These are phyloP conservation scores for Pristiophorus japonicus DNA, from an alignment of 2,113 vertebrate species.

Conservation along the genomic window DNA sequence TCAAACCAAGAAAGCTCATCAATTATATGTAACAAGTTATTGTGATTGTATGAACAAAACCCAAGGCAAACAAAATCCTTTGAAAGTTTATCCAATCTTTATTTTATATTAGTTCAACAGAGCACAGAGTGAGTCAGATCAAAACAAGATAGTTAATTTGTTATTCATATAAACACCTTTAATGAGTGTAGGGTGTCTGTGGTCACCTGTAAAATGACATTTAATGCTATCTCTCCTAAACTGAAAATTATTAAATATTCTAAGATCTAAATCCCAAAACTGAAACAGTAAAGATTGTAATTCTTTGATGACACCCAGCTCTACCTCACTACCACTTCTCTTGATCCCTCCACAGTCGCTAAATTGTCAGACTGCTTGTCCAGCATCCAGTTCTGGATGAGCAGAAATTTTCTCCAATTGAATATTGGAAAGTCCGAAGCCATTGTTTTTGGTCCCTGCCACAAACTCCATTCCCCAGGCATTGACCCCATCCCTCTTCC, in stretches of 20 bases:
- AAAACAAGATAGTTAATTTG: background rate
- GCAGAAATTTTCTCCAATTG: no score
- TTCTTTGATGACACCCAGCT: no score
- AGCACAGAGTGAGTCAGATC: background rate
- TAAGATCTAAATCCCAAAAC: background rate
- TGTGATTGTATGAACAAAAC: background rate
- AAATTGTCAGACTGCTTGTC: no score
- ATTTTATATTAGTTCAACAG: background rate
- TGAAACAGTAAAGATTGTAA: background rate
- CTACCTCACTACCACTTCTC: no score
- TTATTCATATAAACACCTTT: background rate
- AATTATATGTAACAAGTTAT: background rate
- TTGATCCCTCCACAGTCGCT: no score
- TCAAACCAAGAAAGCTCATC: background rate
- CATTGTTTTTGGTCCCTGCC: no score
- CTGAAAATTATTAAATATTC: background rate
- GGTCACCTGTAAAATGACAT: background rate
- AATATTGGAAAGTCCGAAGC: no score
- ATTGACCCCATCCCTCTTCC: no score
- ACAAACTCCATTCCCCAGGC: no score
- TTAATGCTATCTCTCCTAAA: background rate
- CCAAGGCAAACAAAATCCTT: background rate
- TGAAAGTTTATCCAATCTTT: background rate
- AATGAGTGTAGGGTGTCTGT: background rate
- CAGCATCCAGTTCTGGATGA: no score